Conservation (phyloP, 2,888 invertebrate species). For the Cataglyphis rosenhaueri region DNA sequence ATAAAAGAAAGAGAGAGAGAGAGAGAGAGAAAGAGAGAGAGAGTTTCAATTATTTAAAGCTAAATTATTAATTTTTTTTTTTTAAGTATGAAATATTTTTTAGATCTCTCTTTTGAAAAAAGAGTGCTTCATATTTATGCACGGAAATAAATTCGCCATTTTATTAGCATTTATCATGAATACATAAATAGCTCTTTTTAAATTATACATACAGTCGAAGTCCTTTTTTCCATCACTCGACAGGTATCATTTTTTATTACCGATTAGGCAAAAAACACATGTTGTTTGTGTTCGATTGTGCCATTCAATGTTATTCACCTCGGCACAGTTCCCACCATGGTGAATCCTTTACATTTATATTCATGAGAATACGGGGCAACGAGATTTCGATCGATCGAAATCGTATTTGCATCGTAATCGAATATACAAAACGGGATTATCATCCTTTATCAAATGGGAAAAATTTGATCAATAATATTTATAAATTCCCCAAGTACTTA, state of each 20-base stretch:
- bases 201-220: slow-evolving; percentile 1
- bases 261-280: background rate
- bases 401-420: slow-evolving; percentile 29
- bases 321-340: slow-evolving; percentile 21
- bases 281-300: background rate
- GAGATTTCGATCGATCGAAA: slow-evolving; percentile 24
- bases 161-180: background rate
- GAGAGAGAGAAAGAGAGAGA: background rate
- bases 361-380: slow-evolving; percentile 29
- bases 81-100: background rate
- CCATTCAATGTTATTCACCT: slow-evolving; percentile 24
- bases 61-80: background rate
- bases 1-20: too few species aligned
- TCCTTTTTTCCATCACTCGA: background rate
- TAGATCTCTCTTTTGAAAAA: background rate
- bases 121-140: background rate
- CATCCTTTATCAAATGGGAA: background rate
- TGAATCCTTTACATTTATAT: background rate
- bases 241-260: background rate
- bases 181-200: background rate
- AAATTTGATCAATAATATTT: slow-evolving; percentile 27
- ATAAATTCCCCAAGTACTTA: slow-evolving; percentile 24
- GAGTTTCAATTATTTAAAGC: background rate
- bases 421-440: background rate
- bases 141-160: background rate